Evolutionary conservation across 2,888 invertebrate species (phyloP).

Genomic region (Endomychus coccineus): DNA sequence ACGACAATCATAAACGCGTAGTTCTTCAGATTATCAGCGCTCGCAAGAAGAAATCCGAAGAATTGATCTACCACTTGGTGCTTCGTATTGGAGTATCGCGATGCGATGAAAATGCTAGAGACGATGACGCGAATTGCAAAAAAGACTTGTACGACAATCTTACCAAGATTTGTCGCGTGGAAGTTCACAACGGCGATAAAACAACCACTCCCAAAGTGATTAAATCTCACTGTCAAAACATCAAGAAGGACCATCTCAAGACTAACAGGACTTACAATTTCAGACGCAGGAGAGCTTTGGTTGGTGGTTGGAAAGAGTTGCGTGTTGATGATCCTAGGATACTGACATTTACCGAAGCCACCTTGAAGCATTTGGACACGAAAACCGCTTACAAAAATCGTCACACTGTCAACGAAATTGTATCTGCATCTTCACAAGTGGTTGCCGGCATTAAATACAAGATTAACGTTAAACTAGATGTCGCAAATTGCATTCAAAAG

Average conservation of each 20-base stretch:
- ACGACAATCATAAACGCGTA: constrained; percentile 45
- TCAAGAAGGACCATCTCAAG: constrained; percentile 30
- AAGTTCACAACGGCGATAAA: constrained; percentile 41
- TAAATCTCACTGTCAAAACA: constrained; percentile 47
- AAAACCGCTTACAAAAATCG: constrained; percentile 7
- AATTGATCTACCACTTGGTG: constrained; percentile 42
- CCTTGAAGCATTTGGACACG: constrained; percentile 21
- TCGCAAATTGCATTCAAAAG: constrained; percentile 44
- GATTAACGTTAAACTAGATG: constrained; percentile 18
- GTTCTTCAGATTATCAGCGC: constrained; percentile 45
- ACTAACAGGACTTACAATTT: constrained; percentile 27
- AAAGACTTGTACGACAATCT: constrained; percentile 35
- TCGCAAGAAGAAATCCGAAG: constrained; percentile 37
- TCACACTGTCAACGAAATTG: constrained; percentile 21
- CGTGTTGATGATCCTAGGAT: constrained; percentile 19
- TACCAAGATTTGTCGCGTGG: constrained; percentile 50
- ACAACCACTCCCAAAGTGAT: constrained; percentile 44
- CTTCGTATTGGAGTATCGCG: constrained; percentile 43
- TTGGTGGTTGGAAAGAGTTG: constrained; percentile 14
- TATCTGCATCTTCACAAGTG: constrained; percentile 25
- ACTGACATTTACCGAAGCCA: constrained; percentile 16
- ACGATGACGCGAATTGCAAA: constrained; percentile 25
- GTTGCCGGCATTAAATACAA: constrained; percentile 26
- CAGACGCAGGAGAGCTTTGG: constrained; percentile 16
- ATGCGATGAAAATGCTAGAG: constrained; percentile 36